These are phyloP conservation scores for Pseudomyrmex pallidus DNA, from an alignment of 1,140 invertebrate genomes.

Conservation along the genomic window DNA sequence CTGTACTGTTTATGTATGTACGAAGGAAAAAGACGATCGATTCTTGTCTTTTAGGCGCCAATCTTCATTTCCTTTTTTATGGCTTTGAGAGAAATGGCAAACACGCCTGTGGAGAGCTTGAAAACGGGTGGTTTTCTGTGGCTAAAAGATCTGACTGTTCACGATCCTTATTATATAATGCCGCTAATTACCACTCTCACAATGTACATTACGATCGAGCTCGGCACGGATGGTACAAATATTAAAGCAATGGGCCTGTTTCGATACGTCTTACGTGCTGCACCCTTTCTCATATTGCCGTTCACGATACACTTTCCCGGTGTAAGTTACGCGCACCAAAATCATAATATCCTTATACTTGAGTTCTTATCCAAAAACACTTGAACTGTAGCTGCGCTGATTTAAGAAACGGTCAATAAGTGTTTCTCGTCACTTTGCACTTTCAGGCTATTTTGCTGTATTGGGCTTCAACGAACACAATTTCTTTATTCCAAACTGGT, in stretches of 20 bases:
- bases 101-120: slow-evolving; percentile 94
- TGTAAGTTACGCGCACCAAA: slow-evolving; percentile 84
- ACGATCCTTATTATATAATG: slow-evolving; percentile 95
- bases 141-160: slow-evolving; percentile 96
- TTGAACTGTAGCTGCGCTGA: background rate
- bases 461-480: slow-evolving; percentile 95
- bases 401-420: background rate
- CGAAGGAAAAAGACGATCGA: slow-evolving; percentile 4
- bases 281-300: slow-evolving; percentile 94
- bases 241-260: slow-evolving; percentile 88
- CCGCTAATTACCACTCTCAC: slow-evolving; percentile 94
- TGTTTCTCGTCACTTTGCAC: background rate
- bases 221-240: slow-evolving; percentile 92
- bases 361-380: background rate
- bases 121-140: slow-evolving; percentile 95
- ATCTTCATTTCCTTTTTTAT: slow-evolving; percentile 97
- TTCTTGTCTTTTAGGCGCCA: slow-evolving; percentile 87
- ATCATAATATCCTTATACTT: background rate
- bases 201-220: slow-evolving; percentile 92
- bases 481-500: slow-evolving; percentile 93
- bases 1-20: background rate
- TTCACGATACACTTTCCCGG: slow-evolving; percentile 95
- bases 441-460: slow-evolving; percentile 94
- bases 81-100: slow-evolving; percentile 93
- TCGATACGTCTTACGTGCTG: slow-evolving; percentile 90